Base-by-base conservation (phyloP, 2,797 vertebrate species). In the Melanotaenia pygmaea region DNA sequence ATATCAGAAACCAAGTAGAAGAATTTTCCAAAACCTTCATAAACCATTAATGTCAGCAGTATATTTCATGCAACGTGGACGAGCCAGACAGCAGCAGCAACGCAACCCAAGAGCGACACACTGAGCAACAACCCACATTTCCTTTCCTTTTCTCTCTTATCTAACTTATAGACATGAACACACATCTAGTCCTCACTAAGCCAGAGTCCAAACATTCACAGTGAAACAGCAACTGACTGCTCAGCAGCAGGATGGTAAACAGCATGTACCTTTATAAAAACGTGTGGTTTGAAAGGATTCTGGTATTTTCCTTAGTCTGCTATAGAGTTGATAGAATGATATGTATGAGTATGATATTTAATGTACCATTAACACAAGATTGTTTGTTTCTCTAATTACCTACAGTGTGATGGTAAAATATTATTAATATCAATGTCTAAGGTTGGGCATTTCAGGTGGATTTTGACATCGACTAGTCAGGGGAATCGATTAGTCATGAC, bases 201-300 rank as follows among this genome's bases (percentile, higher is more conserved):
- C 24, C 26, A 58, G 30, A 43, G 22, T 57, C 38, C 20, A 24
- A 3, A 47, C 9, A 20, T 59, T 59, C 28, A 26, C 14, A 18
- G 56, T 13, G 13, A 22, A 24, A 32, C 13, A 22, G 53, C 53
- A 14, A 32, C 22, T 38, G 10, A 30, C n/a, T 59, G 20, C 5
- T 67, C 54, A 67, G 63, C 62, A 59, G 20, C 63, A 66, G 26
- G 62, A 28, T 24, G 53, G 22, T 18, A 61, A 60, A 40, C 34
- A n/a, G 13, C 12, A 22, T 5, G 6, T 7, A 45, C 18, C 43
- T 18, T 45, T 20, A 18, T 45, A 6, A 18, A 32, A 45, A 45
- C 18, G 18, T 43, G 14, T 43, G 40, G 40, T 43, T 43, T 16
- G 40, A 7, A 45, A 20, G 18, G 43, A 45, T 45, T 43, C 4